A percentile compares a stretch with the other conserved stretches of the same genome.
phyloP scores from a whole-genome alignment of 2,888 invertebrate genomes.

The Cosmia pyralina region DNA sequence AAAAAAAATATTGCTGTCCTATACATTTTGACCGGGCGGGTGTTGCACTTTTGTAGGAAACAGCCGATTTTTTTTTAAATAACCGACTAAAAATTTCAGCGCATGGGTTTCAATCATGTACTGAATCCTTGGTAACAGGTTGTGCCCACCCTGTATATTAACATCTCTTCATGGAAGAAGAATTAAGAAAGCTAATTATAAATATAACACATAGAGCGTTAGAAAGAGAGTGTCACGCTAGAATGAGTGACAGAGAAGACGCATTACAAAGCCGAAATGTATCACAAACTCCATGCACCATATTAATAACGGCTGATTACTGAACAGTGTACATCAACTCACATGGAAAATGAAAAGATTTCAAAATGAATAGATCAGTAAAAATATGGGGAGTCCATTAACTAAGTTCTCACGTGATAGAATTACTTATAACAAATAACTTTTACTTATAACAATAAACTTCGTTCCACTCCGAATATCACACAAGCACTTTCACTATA shows the following conservation, averaged over 20 bases:
- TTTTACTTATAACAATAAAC: background rate
- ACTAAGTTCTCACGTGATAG: background rate
- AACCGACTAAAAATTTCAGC: too few relatives aligned
- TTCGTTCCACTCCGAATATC: background rate
- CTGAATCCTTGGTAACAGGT: too few relatives aligned
- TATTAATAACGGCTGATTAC: background rate
- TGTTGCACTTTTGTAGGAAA: too few relatives aligned
- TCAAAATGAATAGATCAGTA: background rate
- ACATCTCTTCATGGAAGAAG: background rate
- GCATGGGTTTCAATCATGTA: too few relatives aligned
- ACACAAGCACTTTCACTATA: conserved; percentile 17
- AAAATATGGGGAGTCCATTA: background rate
- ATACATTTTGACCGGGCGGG: too few relatives aligned
- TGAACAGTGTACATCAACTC: background rate
- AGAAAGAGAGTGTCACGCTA: background rate
- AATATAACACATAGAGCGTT: background rate
- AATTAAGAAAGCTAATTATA: background rate
- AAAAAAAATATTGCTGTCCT: too few relatives aligned
- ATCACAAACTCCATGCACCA: background rate
- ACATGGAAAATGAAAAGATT: background rate
- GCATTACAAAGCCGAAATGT: background rate
- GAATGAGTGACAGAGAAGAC: background rate
- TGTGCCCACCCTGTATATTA: background rate
- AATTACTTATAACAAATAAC: background rate
- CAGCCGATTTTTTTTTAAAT: too few relatives aligned